Evolutionary conservation across 2,888 invertebrate species (phyloP), one percentile per base, ranked within the genome.

Genomic region (Brachypalpus laphriformis): DNA sequence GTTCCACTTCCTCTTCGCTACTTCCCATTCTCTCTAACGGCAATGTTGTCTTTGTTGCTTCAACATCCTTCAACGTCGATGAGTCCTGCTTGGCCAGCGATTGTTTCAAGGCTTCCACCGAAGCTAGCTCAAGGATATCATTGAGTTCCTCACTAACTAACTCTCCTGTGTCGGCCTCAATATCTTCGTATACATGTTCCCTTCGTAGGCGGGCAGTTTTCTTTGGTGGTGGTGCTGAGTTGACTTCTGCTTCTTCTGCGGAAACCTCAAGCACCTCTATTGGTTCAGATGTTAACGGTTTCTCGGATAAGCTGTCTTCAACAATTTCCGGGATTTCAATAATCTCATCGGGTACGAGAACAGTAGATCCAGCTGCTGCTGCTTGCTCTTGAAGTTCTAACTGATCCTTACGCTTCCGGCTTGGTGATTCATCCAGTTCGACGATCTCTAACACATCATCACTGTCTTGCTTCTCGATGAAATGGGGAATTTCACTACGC

Each of bases 151-250:
- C 81, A n/a, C 40, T 65, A 22, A 86, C 74, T 6, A 49, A 20
- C 8, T 85, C 87, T 9, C 81, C 70, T 25, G 59, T 75, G 20
- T 82, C 70, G 49, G 70, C 82, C 82, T 93, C 94, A 87, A 94
- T 94, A 82, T 94, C 94, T 91, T 94, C 94, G 87, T 94, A 94
- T 78, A 94, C 93, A 88, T 94, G 94, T 85, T 94, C 94, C 87
- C 93, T 93, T 86, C 93, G 93, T 88, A 93, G 92, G 76, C 93
- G 92, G 4, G 92, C 92, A 0, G 91, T 85, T 85, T 91, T 92
- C 86, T 88, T 89, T 9, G 90, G 91, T 14, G 90, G 89, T 42
- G 87, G 80, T 6, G 82, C 77, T 14, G 66, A 59, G 6, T 47
- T 63, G 0, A 75, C 61, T 8, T 76, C 76, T 0, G 78, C 61